A percentile compares a stretch with the other conserved stretches of the same genome.
Conservation (phyloP, 2,888 invertebrate genomes). For the Nomada fabriciana region DNA sequence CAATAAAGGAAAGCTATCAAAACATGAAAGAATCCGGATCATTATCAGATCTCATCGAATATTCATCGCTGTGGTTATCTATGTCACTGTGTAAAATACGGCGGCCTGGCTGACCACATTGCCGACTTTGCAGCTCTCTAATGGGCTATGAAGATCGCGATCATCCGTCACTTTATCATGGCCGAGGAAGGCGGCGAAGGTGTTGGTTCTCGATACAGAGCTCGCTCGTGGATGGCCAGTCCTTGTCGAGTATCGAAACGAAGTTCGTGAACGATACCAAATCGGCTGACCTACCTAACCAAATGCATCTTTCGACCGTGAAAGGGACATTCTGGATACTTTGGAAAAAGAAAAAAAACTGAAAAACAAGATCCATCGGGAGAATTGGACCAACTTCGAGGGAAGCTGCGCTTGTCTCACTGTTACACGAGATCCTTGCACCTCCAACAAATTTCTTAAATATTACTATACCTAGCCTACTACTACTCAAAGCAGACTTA, state of each 20-base stretch:
- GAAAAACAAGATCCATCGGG: conserved; percentile 27
- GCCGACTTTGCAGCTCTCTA: conserved; percentile 9
- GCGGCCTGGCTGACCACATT: conserved; percentile 33
- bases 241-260: conserved; percentile 28
- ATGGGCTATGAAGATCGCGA: conserved; percentile 23
- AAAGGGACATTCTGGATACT: conserved; percentile 61
- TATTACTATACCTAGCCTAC: conserved; percentile 67
- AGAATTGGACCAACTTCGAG: conserved; percentile 48
- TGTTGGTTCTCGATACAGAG: conserved; percentile 61
- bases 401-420: conserved; percentile 57
- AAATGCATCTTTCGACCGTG: conserved; percentile 60
- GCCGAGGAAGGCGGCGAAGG: conserved; percentile 56
- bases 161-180: conserved; percentile 56
- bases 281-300: conserved; percentile 27
- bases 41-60: conserved; percentile 65
- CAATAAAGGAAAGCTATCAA: conserved; percentile 61
- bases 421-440: conserved; percentile 59
- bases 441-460: conserved; percentile 56
- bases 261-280: conserved; percentile 1
- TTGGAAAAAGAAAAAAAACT: not conserved
- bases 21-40: conserved; percentile 51
- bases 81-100: conserved; percentile 34
- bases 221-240: conserved; percentile 47
- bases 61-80: conserved; percentile 39
- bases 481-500: conserved; percentile 71